Evolutionary conservation across 2,888 invertebrate genomes (phyloP), one percentile per base, ranked within the genome.

Genomic region (Chymomyza fuscimana): DNA sequence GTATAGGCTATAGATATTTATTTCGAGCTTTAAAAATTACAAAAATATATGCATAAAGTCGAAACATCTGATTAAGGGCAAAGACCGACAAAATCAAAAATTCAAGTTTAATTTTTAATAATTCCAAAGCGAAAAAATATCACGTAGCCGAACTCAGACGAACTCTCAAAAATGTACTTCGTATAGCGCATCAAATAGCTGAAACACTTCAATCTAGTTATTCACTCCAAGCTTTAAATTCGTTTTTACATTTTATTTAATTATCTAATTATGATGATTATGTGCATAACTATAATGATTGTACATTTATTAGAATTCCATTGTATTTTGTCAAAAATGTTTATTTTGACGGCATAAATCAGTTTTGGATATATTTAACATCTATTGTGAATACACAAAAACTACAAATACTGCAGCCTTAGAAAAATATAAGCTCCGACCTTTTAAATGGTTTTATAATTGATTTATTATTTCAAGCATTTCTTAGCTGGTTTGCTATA

Each of bases 161-260:
- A 32, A 32, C 32, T 32, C 4, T 7, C 32, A 32, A 32, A 7
- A 32, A 32, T 32, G 3, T 25, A 3, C 25, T 5, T 32, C 32
- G 32, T 7, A 46, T 12, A 46, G 40, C 12, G 40, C 40, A 46
- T 46, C 12, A 1, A 12, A 46, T 46, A 46, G 40, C 40, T 46
- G 40, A 10, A 46, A 46, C 6, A 12, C 40, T 46, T 46, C 12
- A 46, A 46, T 12, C 4, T 46, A 12, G 12, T 46, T 12, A 10
- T 36, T 9, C 12, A 46, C 40, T 46, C 7, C 32, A 32, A 6
- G 40, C 40, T 52, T 70, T 67, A 65, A 69, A 51, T 32, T 62
- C 73, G 50, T 58, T 63, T 63, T 59, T 58, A 50, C 58, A 51
- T 62, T 74, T 25, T 64, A 29, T 64, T 29, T 63, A 46, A 64